Evolutionary conservation across 2,888 invertebrate genomes (phyloP).

Genomic region (Eupithecia vulgata): DNA sequence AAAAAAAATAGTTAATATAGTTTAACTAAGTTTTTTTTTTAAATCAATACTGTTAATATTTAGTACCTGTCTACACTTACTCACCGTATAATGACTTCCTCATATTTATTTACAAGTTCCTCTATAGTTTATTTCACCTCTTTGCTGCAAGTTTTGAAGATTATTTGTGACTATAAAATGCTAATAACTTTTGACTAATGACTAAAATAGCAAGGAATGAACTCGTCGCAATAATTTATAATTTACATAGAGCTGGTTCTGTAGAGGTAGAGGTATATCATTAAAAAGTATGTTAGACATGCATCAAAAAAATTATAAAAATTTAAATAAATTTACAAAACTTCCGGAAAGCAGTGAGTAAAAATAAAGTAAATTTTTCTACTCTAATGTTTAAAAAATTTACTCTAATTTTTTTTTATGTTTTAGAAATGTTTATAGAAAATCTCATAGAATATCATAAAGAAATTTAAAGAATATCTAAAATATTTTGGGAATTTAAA

Average conservation of each 20-base stretch:
- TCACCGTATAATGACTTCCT: not conserved
- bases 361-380: too few relatives aligned
- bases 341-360: not conserved
- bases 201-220: slow-evolving; percentile 31
- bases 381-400: too few relatives aligned
- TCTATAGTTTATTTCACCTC: slow-evolving; percentile 12
- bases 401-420: too few relatives aligned
- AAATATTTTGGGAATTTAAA: too few relatives aligned
- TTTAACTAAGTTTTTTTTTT: too few relatives aligned
- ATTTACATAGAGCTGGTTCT: not conserved
- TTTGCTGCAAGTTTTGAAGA: slow-evolving; percentile 31
- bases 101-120: not conserved
- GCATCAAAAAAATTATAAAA: not conserved
- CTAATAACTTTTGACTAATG: slow-evolving; percentile 43
- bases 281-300: not conserved
- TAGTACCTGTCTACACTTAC: not conserved
- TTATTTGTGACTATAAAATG: slow-evolving; percentile 40
- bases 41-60: not conserved
- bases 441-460: too few relatives aligned
- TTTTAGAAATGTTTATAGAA: too few relatives aligned
- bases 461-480: too few relatives aligned
- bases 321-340: not conserved
- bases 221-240: slow-evolving; percentile 27
- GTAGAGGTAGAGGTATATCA: not conserved
- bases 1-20: too few relatives aligned